Percentiles rank a stretch among this genome's conserved stretches.
Evolutionary conservation across 2,113 vertebrate genomes (phyloP).

Genomic region (Lipophrys pholis): DNA sequence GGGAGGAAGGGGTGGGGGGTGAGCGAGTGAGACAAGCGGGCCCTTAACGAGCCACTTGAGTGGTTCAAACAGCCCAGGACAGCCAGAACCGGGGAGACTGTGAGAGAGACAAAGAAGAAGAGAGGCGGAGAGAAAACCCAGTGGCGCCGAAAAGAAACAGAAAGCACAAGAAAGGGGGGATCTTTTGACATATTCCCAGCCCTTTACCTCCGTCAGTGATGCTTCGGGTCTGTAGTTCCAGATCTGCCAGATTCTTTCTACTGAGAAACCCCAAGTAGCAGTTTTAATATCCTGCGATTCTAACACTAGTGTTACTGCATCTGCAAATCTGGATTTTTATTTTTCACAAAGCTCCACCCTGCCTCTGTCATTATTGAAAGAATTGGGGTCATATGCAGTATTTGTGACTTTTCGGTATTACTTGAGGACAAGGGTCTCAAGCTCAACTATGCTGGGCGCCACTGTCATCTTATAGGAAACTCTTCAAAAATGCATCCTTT

Average conservation of each 20-base stretch:
- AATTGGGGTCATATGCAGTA: background rate
- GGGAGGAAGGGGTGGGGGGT: slow-evolving; percentile 30
- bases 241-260: slow-evolving; percentile 11
- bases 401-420: background rate
- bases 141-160: slow-evolving; percentile 26
- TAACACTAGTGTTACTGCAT: background rate
- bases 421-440: no score
- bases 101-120: slow-evolving; percentile 31
- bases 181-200: slow-evolving; percentile 44
- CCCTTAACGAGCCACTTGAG: slow-evolving; percentile 70
- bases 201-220: background rate
- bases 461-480: no score
- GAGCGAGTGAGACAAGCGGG: slow-evolving; percentile 50
- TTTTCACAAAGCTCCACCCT: background rate
- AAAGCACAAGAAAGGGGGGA: slow-evolving; percentile 24
- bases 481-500: no score
- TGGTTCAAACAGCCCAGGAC: slow-evolving; percentile 57
- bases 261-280: slow-evolving; percentile 1
- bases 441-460: no score
- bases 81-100: slow-evolving; percentile 45
- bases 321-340: background rate
- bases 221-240: slow-evolving; percentile 9
- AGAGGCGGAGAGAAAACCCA: slow-evolving; percentile 2
- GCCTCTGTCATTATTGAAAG: background rate
- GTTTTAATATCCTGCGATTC: background rate